These are phyloP conservation scores for Anoncus sp. DNA, from an alignment of 2,888 invertebrate genomes.

Conservation along the genomic window DNA sequence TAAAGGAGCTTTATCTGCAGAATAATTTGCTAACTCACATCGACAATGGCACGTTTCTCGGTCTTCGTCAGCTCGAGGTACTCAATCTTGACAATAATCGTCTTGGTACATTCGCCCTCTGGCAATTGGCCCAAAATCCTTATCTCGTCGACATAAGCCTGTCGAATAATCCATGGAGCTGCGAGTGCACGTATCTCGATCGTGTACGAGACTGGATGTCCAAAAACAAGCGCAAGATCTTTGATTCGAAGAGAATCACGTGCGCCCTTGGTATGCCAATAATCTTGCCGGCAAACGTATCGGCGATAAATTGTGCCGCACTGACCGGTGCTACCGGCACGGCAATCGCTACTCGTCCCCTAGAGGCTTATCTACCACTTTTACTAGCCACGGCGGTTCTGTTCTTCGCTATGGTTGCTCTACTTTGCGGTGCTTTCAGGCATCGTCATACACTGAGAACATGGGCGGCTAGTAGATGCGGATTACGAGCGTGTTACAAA, in stretches of 20 bases:
- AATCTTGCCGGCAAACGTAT: constrained; percentile 90
- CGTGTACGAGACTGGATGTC: constrained; percentile 92
- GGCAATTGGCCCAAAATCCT: constrained; percentile 93
- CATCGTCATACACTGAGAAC: constrained; percentile 92
- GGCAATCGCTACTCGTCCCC: constrained; percentile 90
- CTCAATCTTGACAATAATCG: constrained; percentile 94
- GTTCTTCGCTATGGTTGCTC: constrained; percentile 90
- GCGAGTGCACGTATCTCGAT: constrained; percentile 93
- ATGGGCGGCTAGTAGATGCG: constrained; percentile 94
- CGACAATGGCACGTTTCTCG: constrained; percentile 93
- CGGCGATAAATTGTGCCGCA: constrained; percentile 90
- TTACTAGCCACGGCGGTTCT: constrained; percentile 91
- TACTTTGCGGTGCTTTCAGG: constrained; percentile 91
- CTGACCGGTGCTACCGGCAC: constrained; percentile 90
- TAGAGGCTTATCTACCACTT: constrained; percentile 92
- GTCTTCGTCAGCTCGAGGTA: constrained; percentile 92
- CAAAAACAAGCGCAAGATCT: constrained; percentile 91
- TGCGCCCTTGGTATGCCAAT: constrained; percentile 90
- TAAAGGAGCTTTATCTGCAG: constrained; percentile 94
- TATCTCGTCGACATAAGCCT: constrained; percentile 94
- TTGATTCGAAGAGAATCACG: constrained; percentile 90
- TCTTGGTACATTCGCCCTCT: constrained; percentile 92
- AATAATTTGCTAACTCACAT: constrained; percentile 93
- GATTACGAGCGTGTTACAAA: constrained; percentile 94
- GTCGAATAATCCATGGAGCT: constrained; percentile 95